Evolutionary conservation across 2,797 vertebrate genomes (phyloP).

Genomic region (Ceryle rudis): DNA sequence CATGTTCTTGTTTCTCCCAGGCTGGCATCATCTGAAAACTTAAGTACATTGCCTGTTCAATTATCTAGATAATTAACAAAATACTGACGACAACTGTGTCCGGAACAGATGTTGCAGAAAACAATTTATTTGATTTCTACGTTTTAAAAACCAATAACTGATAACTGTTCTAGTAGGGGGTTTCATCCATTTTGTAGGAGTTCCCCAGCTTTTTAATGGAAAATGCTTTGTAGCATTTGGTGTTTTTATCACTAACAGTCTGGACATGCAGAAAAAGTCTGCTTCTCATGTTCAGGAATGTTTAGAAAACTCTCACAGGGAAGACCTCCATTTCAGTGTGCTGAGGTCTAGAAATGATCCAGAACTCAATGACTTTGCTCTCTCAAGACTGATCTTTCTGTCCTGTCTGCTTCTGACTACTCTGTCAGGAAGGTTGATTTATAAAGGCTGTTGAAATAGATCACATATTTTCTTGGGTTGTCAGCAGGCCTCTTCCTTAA

Average conservation of each 20-base stretch:
- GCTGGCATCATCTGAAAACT: not conserved
- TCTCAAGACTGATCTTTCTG: constrained; percentile 4
- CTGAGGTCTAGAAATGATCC: not conserved
- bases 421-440: constrained; percentile 13
- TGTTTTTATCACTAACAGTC: not conserved
- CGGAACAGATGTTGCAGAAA: not conserved
- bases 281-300: not conserved
- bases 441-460: constrained; percentile 37
- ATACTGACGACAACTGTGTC: not conserved
- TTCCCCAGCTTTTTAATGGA: not conserved
- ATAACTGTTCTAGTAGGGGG: not conserved
- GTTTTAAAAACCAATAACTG: not conserved
- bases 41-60: not conserved
- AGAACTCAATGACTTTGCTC: not conserved
- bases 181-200: not conserved
- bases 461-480: constrained; percentile 45
- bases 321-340: not conserved
- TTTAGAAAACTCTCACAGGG: not conserved
- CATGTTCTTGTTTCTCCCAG: not conserved
- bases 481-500: constrained; percentile 44
- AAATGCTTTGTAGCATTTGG: not conserved
- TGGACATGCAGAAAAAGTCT: not conserved
- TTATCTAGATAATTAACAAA: not conserved
- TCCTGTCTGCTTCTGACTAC: constrained; percentile 9
- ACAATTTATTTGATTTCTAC: not conserved